Percentiles rank a stretch among this genome's conserved stretches.
phyloP scores from a whole-genome alignment of 2,797 vertebrate genomes.

The Sebastes aleutianus region DNA sequence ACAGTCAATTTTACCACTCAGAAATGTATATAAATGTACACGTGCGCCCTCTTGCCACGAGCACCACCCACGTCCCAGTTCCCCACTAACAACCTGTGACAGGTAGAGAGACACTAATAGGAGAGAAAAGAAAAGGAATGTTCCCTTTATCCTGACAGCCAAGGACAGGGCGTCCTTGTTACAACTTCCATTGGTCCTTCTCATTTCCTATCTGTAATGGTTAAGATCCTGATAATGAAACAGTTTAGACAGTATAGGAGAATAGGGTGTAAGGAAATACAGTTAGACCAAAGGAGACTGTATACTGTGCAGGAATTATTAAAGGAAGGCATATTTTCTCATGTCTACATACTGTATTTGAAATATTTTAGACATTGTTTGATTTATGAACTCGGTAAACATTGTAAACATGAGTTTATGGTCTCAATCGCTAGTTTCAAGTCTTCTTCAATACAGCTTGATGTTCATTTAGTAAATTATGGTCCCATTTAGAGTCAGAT shows the following conservation, averaged over 20 bases:
- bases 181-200: conserved; percentile 2
- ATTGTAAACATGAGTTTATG: not conserved
- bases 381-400: not conserved
- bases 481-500: not conserved
- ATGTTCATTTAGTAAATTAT: not conserved
- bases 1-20: not conserved
- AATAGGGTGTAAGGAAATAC: not conserved
- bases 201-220: not conserved
- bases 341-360: not conserved
- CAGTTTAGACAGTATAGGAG: not conserved
- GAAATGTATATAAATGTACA: not conserved
- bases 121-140: conserved; percentile 21
- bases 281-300: not conserved
- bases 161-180: conserved; percentile 31
- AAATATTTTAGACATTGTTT: not conserved
- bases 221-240: conserved; percentile 3
- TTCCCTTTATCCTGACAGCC: conserved; percentile 24
- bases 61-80: not conserved
- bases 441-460: not conserved
- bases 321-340: not conserved
- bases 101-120: conserved; percentile 52
- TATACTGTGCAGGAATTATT: not conserved
- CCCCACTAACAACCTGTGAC: conserved; percentile 26
- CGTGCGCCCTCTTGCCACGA: not conserved
- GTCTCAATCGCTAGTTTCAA: not conserved